A percentile compares a stretch with the other conserved stretches of the same genome.
Conservation (phyloP, 2,113 vertebrate genomes). For the Microcebus murinus region DNA sequence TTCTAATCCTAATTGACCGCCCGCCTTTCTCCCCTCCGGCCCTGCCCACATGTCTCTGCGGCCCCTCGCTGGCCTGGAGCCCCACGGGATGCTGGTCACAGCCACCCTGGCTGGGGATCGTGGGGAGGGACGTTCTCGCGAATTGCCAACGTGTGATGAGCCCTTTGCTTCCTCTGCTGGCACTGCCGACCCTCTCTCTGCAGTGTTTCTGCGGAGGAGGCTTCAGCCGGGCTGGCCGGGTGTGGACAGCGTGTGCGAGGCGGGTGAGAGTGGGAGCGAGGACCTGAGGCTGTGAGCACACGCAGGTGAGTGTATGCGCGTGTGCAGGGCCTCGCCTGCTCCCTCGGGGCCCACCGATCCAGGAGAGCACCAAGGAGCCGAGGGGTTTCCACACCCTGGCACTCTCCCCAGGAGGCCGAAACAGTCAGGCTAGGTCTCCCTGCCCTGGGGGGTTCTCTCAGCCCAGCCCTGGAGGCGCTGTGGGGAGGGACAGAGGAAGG, state of each 20-base stretch:
- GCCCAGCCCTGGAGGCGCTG: not conserved
- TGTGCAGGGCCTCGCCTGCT: not conserved
- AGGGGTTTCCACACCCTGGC: not conserved
- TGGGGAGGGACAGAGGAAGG: not conserved
- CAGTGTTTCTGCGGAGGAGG: not conserved
- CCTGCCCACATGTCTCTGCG: not conserved
- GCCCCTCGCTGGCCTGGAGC: not conserved
- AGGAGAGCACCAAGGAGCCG: not conserved
- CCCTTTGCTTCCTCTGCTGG: slow-evolving; percentile 70
- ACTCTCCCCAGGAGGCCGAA: not conserved
- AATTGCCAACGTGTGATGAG: slow-evolving; percentile 62
- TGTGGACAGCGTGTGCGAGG: not conserved
- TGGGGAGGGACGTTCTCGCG: slow-evolving; percentile 72
- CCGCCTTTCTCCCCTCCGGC: not conserved
- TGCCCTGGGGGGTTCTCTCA: not conserved
- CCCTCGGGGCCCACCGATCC: not conserved
- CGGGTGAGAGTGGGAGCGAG: not conserved
- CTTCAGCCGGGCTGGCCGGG: rapidly evolving
- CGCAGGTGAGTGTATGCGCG: rapidly evolving
- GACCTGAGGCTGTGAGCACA: not conserved
- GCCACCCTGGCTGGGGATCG: not conserved
- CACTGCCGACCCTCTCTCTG: not conserved
- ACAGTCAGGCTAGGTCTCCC: not conserved
- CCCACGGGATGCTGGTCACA: not conserved
- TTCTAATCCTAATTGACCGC: slow-evolving; percentile 74